Evolutionary conservation across 1,140 invertebrate genomes (phyloP), one percentile per base, ranked within the genome.

Genomic region (Drosophila kanapiae): DNA sequence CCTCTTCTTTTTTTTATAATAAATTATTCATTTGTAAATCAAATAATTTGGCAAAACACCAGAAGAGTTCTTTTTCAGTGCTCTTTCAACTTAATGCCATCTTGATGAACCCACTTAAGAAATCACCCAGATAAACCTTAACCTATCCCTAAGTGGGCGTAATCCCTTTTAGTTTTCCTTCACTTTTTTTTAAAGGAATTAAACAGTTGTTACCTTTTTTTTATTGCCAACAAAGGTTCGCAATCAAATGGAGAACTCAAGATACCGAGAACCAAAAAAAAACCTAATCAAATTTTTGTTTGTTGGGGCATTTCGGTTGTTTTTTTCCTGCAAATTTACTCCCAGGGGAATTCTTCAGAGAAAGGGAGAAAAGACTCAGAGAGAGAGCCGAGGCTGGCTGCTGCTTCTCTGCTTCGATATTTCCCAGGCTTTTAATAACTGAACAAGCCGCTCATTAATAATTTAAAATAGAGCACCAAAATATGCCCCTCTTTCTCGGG

Each of bases 371-470:
- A n/a, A 23, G 29, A 31, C 38, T 31, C 27, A 18, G 35, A 16
- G 43, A 31, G 35, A 27, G 53, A 31, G 42, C 29, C 42, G 49
- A 23, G 40, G 57, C 29, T 37, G 67, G 49, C 53, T 65, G 53
- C 49, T 74, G 48, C 42, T 54, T 47, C 53, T 59, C 47, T 69
- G 71, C 18, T 38, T 38, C 49, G 58, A 71, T 85, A 84, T 85
- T 56, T 90, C 85, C 85, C 85, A 90, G 80, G 78, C 85, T 90
- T 90, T 90, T 90, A 90, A 90, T 90, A 90, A 90, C 85, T 91
- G 85, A 90, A 90, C 81, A 90, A 90, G 85, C 81, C 78, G 86
- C 85, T 90, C 86, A 90, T 90, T 90, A 90, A 90, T 90, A 82
- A 90, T 90, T 90, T 85, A 90, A 90, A 90, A 90, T 90, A 76